Base-by-base conservation (phyloP, 2,113 vertebrate genomes). In the Tupaia tana region DNA sequence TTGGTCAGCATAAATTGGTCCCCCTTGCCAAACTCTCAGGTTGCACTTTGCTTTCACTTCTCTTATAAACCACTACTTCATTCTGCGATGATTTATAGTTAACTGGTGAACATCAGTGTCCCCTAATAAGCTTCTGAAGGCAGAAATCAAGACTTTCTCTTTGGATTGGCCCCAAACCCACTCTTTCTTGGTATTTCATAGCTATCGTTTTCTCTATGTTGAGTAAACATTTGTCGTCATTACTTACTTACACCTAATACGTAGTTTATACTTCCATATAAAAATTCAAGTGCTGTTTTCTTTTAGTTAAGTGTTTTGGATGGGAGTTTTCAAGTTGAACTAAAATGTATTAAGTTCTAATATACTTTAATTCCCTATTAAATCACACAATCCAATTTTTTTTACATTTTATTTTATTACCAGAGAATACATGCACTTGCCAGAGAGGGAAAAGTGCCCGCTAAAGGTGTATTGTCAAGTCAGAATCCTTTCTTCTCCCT, bases 301-400 rank as follows among this genome's bases (percentile, higher is more conserved):
- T 89, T 71, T 58, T 11, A 43, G 3, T 82, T 22, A 78, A 56
- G 52, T 82, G 52, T 79, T 80, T 43, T 58, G 83, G 82, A 64
- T 87, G 67, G 71, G 5, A 77, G 4, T 93, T 52, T 89, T 66
- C 83, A 56, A 90, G 12, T 20, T 89, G 79, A 79, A 89, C 52
- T 89, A 89, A 96, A 71, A 75, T 83, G 86, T 8, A 12, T 25
- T n/a, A 94, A 81, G 2, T 59, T 88, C 70, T 67, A 91, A 94
- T 56, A 29, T 43, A 34, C 12, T 1, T n/a, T n/a, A n/a, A 11
- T 70, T 31, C 29, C 66, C n/a, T 61, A 90, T 25, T 90, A 90
- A 90, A 85, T 89, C 86, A 83, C 2, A 59, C 4, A n/a, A 61
- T 85, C n/a, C n/a, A n/a, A n/a, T n/a, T n/a, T n/a, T n/a, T n/a